Evolutionary conservation across 2,113 vertebrate genomes (phyloP).

Genomic region (Ammodytes dubius): DNA sequence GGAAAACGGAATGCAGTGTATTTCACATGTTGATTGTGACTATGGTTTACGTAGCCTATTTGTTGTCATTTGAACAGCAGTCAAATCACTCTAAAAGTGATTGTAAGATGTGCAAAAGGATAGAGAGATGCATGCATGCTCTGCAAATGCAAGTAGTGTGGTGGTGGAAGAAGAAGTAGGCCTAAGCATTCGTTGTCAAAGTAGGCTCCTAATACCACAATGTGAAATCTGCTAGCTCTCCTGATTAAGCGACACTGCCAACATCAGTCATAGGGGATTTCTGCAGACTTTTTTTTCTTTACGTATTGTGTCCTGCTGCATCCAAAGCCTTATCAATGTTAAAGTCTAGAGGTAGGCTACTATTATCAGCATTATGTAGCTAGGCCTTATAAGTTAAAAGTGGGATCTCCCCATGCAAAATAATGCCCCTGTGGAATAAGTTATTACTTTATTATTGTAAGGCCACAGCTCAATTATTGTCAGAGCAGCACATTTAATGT

Average conservation of each 20-base stretch:
- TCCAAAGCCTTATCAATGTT: neutral
- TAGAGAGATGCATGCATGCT: neutral
- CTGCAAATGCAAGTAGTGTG: neutral
- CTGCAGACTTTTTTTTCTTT: too few relatives aligned
- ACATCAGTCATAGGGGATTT: too few relatives aligned
- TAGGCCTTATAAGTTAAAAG: too few relatives aligned
- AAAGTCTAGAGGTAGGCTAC: neutral
- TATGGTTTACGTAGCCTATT: neutral
- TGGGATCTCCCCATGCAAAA: neutral
- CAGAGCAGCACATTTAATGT: neutral
- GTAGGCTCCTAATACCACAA: neutral
- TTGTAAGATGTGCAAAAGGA: neutral
- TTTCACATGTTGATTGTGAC: slow-evolving; percentile 8
- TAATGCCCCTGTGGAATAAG: too few relatives aligned
- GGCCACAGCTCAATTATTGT: neutral
- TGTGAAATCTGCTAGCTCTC: too few relatives aligned
- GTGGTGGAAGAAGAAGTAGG: neutral
- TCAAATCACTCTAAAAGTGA: neutral
- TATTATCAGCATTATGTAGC: too few relatives aligned
- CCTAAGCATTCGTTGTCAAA: too few relatives aligned
- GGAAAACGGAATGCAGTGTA: neutral
- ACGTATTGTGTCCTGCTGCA: neutral
- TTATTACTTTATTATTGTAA: neutral
- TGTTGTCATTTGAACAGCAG: slow-evolving; percentile 14
- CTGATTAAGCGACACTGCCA: too few relatives aligned